These are phyloP conservation scores for Chrysocyon brachyurus DNA, from an alignment of 2,797 vertebrate genomes.

Conservation along the genomic window DNA sequence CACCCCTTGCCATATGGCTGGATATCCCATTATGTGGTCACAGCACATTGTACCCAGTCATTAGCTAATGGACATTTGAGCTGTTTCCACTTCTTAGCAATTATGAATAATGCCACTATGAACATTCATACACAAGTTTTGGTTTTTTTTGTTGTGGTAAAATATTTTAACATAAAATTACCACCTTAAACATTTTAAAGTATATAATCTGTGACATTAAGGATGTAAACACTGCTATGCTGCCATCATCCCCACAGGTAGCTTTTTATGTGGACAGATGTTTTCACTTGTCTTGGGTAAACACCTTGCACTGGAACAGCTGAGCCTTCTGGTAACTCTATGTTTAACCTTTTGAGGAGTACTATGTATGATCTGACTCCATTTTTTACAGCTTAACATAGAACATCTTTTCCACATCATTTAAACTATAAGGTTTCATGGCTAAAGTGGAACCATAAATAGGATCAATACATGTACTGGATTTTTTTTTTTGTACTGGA, in stretches of 20 bases:
- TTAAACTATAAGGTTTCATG: background rate
- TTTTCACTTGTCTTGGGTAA: background rate
- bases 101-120: background rate
- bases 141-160: too few relatives aligned
- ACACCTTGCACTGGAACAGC: background rate
- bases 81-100: background rate
- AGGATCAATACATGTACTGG: background rate
- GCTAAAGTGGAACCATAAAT: background rate
- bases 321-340: background rate
- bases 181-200: background rate
- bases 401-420: background rate
- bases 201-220: background rate
- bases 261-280: background rate
- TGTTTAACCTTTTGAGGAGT: background rate
- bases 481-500: background rate
- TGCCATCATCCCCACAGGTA: fast-evolving
- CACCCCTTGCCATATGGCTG: background rate
- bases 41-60: background rate
- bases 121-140: background rate
- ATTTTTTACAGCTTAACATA: background rate
- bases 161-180: background rate
- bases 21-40: background rate
- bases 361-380: too few relatives aligned
- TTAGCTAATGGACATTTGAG: background rate
- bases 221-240: background rate